Conservation (phyloP, 2,888 invertebrate species). For the Pteria penguin region DNA sequence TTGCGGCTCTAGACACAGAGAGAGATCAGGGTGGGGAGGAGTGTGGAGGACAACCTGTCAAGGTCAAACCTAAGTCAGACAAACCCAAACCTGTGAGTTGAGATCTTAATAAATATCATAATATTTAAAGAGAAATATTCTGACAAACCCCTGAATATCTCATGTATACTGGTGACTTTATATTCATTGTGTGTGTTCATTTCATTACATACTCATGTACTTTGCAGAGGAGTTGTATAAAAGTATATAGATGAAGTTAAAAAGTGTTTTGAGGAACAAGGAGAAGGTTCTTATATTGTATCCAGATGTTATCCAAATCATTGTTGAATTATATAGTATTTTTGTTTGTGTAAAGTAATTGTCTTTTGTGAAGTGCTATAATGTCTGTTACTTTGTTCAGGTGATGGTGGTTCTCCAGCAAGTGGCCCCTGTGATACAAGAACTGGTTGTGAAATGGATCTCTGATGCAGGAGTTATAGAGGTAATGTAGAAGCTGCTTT, state of each 20-base stretch:
- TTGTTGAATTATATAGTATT: too few species aligned
- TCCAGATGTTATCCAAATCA: too few species aligned
- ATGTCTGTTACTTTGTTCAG: constrained; percentile 53
- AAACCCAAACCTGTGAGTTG: constrained; percentile 64
- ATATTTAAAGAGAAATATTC: not conserved
- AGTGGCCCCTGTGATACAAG: constrained; percentile 72
- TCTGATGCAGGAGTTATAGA: constrained; percentile 85
- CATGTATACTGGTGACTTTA: not conserved
- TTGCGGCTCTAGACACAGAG: constrained; percentile 83
- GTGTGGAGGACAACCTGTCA: constrained; percentile 29
- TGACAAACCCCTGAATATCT: not conserved
- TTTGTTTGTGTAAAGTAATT: too few species aligned
- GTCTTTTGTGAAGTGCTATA: too few species aligned
- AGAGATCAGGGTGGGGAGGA: constrained; percentile 55
- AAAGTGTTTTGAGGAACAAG: too few species aligned
- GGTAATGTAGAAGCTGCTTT: constrained; percentile 82
- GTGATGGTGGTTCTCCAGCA: constrained; percentile 76
- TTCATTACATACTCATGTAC: not conserved
- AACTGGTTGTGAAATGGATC: constrained; percentile 83
- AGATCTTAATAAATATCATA: constrained; percentile 39
- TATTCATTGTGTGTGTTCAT: not conserved
- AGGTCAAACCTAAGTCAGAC: constrained; percentile 45
- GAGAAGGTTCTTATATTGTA: too few species aligned
- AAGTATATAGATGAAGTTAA: too few species aligned
- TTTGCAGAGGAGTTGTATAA: too few species aligned